Conservation (phyloP, 2,113 vertebrate genomes). For the Vidua chalybeata region DNA sequence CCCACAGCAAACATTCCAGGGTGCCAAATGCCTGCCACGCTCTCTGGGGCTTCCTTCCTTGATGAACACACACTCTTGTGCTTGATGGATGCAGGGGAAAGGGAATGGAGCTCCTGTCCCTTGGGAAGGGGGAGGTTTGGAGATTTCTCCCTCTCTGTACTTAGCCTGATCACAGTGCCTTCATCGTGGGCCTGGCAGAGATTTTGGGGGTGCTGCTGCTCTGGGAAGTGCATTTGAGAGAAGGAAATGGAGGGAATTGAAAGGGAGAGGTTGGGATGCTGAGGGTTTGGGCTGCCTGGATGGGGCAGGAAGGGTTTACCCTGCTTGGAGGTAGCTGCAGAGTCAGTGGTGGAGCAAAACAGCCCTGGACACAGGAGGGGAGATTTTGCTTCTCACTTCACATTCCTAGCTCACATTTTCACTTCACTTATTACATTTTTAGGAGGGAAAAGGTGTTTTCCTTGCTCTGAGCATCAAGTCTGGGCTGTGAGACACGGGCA, state of each 20-base stretch:
- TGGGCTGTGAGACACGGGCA: not conserved
- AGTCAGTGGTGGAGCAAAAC: not conserved
- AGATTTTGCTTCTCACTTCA: not conserved
- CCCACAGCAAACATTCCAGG: not conserved
- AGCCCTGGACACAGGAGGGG: rapidly evolving
- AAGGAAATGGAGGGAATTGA: not conserved
- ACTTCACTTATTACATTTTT: not conserved
- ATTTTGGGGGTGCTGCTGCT: not conserved
- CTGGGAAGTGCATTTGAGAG: not conserved
- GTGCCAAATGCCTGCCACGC: rapidly evolving
- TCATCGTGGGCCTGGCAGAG: rapidly evolving
- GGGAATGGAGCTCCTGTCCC: not conserved
- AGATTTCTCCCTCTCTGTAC: not conserved
- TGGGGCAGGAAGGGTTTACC: not conserved
- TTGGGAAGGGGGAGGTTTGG: not conserved
- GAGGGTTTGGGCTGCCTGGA: not conserved
- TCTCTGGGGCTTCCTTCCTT: too few relatives aligned
- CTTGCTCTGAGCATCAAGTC: not conserved
- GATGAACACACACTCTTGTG: rapidly evolving
- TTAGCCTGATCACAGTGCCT: rapidly evolving
- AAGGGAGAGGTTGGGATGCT: not conserved
- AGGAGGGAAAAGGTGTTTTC: not conserved
- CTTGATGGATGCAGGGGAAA: not conserved
- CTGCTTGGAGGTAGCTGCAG: rapidly evolving
- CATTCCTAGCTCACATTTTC: rapidly evolving